phyloP scores from a whole-genome alignment of 2,113 vertebrate genomes.

The Hypanus sabinus region DNA sequence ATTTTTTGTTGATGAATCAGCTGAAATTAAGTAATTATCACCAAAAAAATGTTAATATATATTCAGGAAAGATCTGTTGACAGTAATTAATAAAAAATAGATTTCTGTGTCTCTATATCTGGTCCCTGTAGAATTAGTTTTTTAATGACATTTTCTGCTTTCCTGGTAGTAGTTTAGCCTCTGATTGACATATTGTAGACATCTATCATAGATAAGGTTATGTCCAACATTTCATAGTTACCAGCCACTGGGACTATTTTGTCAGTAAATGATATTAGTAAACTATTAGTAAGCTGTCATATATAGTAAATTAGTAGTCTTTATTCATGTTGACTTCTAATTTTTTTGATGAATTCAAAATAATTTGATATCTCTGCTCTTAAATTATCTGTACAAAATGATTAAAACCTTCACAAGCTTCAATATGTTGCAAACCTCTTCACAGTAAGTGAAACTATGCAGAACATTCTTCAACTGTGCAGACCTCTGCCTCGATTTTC shows the following conservation, averaged over 20 bases:
- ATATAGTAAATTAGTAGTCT: not conserved
- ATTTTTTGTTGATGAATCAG: not conserved
- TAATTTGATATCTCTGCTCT: not conserved
- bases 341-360: not conserved
- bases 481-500: not conserved
- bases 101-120: not conserved
- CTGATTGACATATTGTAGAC: no score
- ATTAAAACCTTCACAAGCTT: not conserved
- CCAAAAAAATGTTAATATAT: not conserved
- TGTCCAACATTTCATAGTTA: not conserved
- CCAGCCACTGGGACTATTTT: slow-evolving; percentile 2
- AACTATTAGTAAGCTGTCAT: no score
- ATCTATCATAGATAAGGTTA: not conserved
- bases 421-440: no score
- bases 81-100: not conserved
- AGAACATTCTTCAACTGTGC: not conserved
- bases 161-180: not conserved
- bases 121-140: not conserved
- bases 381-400: not conserved
- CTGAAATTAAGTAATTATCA: not conserved
- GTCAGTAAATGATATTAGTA: not conserved
- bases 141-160: not conserved
- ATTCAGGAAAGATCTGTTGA: not conserved
- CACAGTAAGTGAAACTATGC: no score
- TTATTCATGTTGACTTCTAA: not conserved